These are phyloP conservation scores for Myotis pilosus DNA, from an alignment of 2,797 vertebrate genomes.

Conservation along the genomic window DNA sequence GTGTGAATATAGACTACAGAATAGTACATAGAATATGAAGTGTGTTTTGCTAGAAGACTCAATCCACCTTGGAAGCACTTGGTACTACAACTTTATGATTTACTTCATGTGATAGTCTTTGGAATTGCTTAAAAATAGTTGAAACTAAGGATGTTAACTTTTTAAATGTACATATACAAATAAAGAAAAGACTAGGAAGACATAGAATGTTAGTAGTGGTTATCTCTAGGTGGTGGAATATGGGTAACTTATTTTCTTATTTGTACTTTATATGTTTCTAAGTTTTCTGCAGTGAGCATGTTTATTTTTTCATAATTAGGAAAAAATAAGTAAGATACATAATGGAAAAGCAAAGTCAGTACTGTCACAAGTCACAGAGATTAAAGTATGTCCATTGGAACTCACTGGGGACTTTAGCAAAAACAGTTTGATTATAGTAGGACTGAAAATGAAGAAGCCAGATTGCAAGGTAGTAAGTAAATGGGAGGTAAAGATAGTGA, in stretches of 20 bases:
- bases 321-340: slow-evolving; percentile 28
- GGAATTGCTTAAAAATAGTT: slow-evolving; percentile 44
- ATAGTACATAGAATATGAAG: neutral
- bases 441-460: slow-evolving; percentile 32
- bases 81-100: neutral
- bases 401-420: neutral
- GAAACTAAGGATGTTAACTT: slow-evolving; percentile 33
- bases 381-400: slow-evolving; percentile 18
- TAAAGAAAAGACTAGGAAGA: neutral
- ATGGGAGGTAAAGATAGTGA: neutral
- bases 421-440: slow-evolving; percentile 30
- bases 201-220: neutral
- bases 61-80: neutral
- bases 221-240: neutral
- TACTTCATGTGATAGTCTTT: neutral
- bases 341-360: slow-evolving; percentile 7
- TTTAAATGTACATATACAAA: neutral
- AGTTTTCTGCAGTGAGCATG: slow-evolving; percentile 17
- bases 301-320: slow-evolving; percentile 20
- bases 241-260: neutral
- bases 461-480: neutral
- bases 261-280: slow-evolving; percentile 16
- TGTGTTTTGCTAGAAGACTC: neutral
- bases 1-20: neutral
- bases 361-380: neutral